Evolutionary conservation across 1,140 invertebrate genomes (phyloP), one percentile per base, ranked within the genome.

Genomic region (Zaprionus gabonicus): DNA sequence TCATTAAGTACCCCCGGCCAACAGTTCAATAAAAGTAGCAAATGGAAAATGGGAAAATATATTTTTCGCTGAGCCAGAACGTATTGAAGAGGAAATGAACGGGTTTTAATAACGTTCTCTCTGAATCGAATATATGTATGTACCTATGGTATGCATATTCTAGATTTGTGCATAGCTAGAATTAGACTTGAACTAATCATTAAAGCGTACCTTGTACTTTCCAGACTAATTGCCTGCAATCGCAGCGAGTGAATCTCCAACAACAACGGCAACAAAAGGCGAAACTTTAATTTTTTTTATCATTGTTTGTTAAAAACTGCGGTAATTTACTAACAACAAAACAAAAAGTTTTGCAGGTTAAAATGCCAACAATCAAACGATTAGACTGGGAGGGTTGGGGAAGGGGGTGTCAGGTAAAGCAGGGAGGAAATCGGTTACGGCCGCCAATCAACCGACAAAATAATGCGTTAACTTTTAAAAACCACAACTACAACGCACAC

Each of bases 391-490:
- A 46, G 44, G 12, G 12, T 10, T n/a, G 12, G 7, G 28, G 31
- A 23, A 36, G 12, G 7, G 28, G 31, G 20, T 28, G 49, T 20
- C 13, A 41, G 15, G 23, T 12, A 25, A 44, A 4, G n/a, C 41
- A 41, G 38, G 28, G 13, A 9, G 20, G 3, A 31, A 3, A 23
- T 25, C 15, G 34, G 46, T 20, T 41, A 20, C 34, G 51, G 67
- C 46, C 72, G 44, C 60, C 83, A 79, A 87, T 88, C 83, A 87
- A 87, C 88, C 83, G 83, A 78, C 84, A 88, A 87, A 87, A 87
- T 87, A 87, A 87, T 87, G 83, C 83, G 83, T 87, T 88, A 87
- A 87, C 83, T 87, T 87, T 87, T 88, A 69, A 79, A 82, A 87
- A 78, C 65, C 69, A 81, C 81, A 85, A 72, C 83, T 64, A 71